Evolutionary conservation across 2,797 vertebrate species (phyloP).

Genomic region (Micromesistius poutassou): DNA sequence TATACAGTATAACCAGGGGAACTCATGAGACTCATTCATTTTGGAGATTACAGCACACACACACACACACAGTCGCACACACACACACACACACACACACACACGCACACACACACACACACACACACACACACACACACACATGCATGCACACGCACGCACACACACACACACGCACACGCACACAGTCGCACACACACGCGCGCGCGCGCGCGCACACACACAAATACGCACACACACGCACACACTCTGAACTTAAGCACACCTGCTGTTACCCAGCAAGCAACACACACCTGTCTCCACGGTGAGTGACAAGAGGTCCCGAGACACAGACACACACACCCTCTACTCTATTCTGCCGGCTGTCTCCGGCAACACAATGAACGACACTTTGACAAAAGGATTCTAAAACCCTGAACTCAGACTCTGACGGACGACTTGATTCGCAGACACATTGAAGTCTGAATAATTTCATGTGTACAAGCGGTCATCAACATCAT

Average conservation of each 20-base stretch:
- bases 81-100: not conserved
- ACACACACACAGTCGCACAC: not conserved
- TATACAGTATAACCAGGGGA: not conserved
- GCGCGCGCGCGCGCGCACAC: not conserved
- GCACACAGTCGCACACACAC: slow-evolving; percentile 6
- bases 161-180: slow-evolving; percentile 5
- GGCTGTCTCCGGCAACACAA: not conserved
- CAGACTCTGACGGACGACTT: not conserved
- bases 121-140: slow-evolving; percentile 16
- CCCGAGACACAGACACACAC: not conserved
- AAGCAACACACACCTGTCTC: slow-evolving; percentile 61
- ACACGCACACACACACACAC: slow-evolving; percentile 37
- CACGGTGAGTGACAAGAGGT: slow-evolving; percentile 54
- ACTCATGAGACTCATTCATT: not conserved
- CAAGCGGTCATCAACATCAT: not conserved
- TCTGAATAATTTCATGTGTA: not conserved
- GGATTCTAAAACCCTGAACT: not conserved
- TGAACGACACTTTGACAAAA: not conserved
- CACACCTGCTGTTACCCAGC: slow-evolving; percentile 26
- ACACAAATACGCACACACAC: not conserved
- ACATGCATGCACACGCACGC: slow-evolving; percentile 2
- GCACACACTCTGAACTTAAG: not conserved
- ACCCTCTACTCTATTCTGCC: not conserved
- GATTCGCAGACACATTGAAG: not conserved
- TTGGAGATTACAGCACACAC: not conserved